Conservation (phyloP, 1,140 invertebrate species). For the Periplaneta americana region DNA sequence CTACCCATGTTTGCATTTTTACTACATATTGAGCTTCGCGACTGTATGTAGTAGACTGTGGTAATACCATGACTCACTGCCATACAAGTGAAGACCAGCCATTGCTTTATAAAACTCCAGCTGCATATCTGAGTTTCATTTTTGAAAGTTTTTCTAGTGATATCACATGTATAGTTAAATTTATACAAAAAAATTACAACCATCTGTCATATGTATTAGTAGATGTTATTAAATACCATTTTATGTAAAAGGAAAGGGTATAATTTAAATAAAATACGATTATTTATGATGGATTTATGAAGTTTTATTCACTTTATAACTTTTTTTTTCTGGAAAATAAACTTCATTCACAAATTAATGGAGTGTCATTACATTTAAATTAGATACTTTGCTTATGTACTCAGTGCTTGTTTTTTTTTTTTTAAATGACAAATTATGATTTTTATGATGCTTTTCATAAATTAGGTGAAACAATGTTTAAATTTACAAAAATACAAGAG, state of each 20-base stretch:
- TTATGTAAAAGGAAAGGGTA: background rate
- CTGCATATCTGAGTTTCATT: too few relatives aligned
- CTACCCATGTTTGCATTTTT: too few relatives aligned
- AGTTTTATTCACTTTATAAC: background rate
- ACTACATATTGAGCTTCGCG: too few relatives aligned
- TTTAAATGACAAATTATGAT: background rate
- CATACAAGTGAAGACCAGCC: too few relatives aligned
- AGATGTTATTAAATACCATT: too few relatives aligned
- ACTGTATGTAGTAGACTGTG: too few relatives aligned
- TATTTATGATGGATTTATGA: background rate
- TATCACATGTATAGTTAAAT: too few relatives aligned
- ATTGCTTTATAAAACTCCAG: too few relatives aligned
- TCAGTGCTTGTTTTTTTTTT: background rate
- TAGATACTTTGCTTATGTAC: background rate
- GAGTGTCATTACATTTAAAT: background rate
- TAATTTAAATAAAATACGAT: background rate
- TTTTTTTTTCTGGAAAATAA: background rate
- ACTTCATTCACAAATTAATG: background rate
- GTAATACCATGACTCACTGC: too few relatives aligned
- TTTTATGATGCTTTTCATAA: conserved; percentile 24
- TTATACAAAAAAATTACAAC: too few relatives aligned
- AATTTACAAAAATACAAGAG: conserved; percentile 26
- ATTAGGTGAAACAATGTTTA: conserved; percentile 20
- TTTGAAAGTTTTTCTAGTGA: too few relatives aligned
- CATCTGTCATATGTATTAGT: too few relatives aligned